Percentiles rank a stretch among this genome's conserved stretches.
Evolutionary conservation across 2,888 invertebrate genomes (phyloP).

Genomic region (Acanthoscelides obtectus): DNA sequence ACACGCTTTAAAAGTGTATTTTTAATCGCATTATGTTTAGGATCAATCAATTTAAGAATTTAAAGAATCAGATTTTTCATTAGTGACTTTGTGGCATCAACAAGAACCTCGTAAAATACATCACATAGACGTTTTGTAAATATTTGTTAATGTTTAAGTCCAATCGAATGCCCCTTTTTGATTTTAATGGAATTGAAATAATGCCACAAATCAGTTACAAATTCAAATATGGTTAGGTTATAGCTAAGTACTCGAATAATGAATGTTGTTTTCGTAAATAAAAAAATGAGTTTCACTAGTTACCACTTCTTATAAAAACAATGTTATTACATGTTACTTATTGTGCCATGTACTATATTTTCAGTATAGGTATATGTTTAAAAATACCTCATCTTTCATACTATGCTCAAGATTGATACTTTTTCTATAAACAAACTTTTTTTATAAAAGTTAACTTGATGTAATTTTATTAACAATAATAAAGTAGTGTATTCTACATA

Average conservation of each 20-base stretch:
- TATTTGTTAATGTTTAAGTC: neutral
- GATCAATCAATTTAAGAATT: neutral
- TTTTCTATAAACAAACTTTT: constrained; percentile 16
- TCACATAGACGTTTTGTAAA: neutral
- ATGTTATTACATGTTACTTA: constrained; percentile 20
- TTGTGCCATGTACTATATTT: constrained; percentile 24
- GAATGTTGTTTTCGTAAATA: neutral
- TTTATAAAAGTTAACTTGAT: neutral
- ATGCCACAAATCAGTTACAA: neutral
- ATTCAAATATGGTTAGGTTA: neutral
- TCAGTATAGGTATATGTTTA: constrained; percentile 12
- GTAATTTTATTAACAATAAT: neutral
- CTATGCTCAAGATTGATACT: constrained; percentile 24
- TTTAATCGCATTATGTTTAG: neutral
- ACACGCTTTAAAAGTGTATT: neutral
- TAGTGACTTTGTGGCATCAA: neutral
- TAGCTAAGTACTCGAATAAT: neutral
- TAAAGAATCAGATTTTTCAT: neutral
- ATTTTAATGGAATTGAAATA: neutral
- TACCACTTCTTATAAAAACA: constrained; percentile 21
- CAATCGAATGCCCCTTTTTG: neutral
- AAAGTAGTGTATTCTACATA: neutral
- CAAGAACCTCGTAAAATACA: neutral
- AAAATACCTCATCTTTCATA: constrained; percentile 25
- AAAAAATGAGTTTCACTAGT: constrained; percentile 10